A percentile compares a stretch with the other conserved stretches of the same genome.
Conservation (phyloP, 2,797 vertebrate species). For the Crocidura indochinensis region DNA sequence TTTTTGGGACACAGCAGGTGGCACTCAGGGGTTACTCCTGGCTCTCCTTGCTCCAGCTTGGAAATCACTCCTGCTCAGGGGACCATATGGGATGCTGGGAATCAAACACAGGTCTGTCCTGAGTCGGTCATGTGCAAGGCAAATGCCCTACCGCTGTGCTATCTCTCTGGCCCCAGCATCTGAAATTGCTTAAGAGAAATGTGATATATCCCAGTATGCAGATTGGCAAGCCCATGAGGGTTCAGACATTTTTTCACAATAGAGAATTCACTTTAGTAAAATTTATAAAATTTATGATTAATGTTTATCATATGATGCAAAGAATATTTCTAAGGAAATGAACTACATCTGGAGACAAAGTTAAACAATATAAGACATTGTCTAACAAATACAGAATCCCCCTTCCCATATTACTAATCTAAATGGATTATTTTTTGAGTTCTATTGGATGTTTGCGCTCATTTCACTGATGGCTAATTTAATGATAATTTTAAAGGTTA, state of each 20-base stretch:
- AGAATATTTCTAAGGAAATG: conserved; percentile 53
- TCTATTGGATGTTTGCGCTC: not conserved
- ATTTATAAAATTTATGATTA: conserved; percentile 46
- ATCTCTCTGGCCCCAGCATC: too few relatives aligned
- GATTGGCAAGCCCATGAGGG: conserved; percentile 17
- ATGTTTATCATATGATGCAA: not conserved
- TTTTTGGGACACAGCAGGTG: too few relatives aligned
- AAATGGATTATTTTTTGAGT: conserved; percentile 36
- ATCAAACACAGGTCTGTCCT: too few relatives aligned
- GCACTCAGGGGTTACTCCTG: too few relatives aligned
- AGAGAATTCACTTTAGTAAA: conserved; percentile 48
- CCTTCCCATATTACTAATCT: not conserved
- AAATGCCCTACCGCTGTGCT: too few relatives aligned
- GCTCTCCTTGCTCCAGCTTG: too few relatives aligned
- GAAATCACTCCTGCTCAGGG: too few relatives aligned
- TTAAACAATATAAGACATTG: conserved; percentile 9
- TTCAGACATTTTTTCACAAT: conserved; percentile 39
- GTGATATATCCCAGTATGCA: not conserved
- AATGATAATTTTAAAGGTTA: conserved; percentile 63
- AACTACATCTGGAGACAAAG: not conserved
- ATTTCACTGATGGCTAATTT: conserved; percentile 45
- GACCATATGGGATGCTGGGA: too few relatives aligned
- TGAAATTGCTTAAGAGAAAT: too few relatives aligned
- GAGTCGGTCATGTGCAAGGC: too few relatives aligned
- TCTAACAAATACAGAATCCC: not conserved